phyloP scores from a whole-genome alignment of 2,113 vertebrate genomes.

The Synchiropus splendidus region DNA sequence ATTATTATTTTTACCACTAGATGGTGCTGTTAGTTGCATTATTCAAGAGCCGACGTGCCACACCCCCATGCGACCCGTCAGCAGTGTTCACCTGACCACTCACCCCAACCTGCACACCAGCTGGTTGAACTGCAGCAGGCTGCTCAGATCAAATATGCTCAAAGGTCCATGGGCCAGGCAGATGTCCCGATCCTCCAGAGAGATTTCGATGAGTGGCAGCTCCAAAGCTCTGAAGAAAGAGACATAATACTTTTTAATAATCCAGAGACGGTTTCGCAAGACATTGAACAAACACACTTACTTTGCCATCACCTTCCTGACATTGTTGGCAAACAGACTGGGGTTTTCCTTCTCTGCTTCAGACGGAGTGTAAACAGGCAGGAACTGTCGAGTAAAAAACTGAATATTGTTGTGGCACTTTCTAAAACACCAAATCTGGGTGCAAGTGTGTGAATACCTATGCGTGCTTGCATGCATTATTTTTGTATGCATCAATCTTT shows the following conservation, averaged over 20 bases:
- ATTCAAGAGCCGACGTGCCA: neutral
- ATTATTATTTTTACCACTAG: too few relatives aligned
- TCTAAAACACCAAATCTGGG: too few relatives aligned
- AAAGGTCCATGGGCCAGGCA: slow-evolving; percentile 80
- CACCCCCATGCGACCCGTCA: slow-evolving; percentile 7
- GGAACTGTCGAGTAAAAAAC: slow-evolving; percentile 65
- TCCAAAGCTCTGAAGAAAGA: slow-evolving; percentile 72
- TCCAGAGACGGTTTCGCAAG: neutral
- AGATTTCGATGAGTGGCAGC: slow-evolving; percentile 80
- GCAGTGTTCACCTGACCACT: slow-evolving; percentile 47
- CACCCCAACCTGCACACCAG: slow-evolving; percentile 79
- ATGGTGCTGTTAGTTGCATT: slow-evolving; percentile 17
- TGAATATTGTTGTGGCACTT: too few relatives aligned
- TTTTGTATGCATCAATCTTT: too few relatives aligned
- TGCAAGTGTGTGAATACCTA: too few relatives aligned
- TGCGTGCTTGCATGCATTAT: too few relatives aligned
- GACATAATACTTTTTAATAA: neutral
- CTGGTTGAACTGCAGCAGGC: slow-evolving; percentile 82
- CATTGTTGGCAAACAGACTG: slow-evolving; percentile 81
- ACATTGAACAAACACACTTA: slow-evolving; percentile 41
- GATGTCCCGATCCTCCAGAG: slow-evolving; percentile 87
- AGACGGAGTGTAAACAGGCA: slow-evolving; percentile 84
- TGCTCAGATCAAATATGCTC: slow-evolving; percentile 67
- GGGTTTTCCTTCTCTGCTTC: slow-evolving; percentile 81
- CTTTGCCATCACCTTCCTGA: slow-evolving; percentile 87